Evolutionary conservation across 2,797 vertebrate species (phyloP).

Genomic region (Lacerta viridis): DNA sequence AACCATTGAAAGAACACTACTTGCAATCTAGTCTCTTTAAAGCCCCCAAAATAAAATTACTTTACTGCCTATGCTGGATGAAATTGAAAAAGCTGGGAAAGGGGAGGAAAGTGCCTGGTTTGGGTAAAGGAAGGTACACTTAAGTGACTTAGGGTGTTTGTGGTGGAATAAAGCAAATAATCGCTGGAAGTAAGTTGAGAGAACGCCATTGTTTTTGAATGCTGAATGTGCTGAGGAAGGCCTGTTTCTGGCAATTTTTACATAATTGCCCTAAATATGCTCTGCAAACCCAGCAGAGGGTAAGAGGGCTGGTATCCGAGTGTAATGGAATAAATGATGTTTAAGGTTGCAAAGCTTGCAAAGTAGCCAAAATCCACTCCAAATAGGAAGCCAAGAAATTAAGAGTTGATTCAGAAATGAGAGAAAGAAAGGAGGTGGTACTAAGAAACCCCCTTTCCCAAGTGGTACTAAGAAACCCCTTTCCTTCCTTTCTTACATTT

Average conservation of each 20-base stretch:
- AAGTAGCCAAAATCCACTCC: neutral
- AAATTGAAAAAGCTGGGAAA: constrained; percentile 12
- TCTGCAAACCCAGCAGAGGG: neutral
- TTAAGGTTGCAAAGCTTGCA: neutral
- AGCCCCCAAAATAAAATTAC: constrained; percentile 24
- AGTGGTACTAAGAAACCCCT: neutral
- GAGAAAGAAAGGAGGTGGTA: neutral
- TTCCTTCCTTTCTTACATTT: neutral
- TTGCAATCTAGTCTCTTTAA: neutral
- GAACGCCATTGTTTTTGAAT: neutral
- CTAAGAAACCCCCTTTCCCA: neutral
- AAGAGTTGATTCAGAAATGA: neutral
- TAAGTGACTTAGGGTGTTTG: neutral
- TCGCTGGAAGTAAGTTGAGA: neutral
- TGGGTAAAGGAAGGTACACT: neutral
- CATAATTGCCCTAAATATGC: constrained; percentile 8
- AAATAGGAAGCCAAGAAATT: neutral
- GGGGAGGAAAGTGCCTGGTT: neutral
- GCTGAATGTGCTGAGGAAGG: constrained; percentile 18
- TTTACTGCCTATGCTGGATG: neutral
- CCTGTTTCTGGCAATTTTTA: neutral
- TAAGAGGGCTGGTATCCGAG: neutral
- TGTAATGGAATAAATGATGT: neutral
- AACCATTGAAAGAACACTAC: neutral
- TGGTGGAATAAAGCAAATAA: constrained; percentile 8